Conservation (phyloP, 2,797 vertebrate species). For the Sebastes iracundus region DNA sequence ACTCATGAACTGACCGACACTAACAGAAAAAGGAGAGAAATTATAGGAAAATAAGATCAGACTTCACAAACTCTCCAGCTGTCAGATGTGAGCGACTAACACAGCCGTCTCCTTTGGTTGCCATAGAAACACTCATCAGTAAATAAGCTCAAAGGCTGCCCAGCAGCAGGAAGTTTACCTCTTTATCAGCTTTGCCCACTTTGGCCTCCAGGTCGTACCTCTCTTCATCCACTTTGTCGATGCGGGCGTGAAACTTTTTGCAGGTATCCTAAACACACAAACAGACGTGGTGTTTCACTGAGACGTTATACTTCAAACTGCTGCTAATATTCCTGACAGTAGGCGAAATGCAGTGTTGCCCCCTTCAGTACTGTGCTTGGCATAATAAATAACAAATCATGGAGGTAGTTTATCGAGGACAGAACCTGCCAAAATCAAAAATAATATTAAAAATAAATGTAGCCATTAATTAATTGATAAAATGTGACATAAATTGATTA, state of each 20-base stretch:
- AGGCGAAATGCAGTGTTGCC: neutral
- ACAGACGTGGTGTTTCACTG: neutral
- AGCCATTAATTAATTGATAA: too few relatives aligned
- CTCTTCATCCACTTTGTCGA: constrained; percentile 91
- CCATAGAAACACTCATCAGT: too few relatives aligned
- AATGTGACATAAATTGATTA: too few relatives aligned
- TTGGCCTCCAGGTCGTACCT: constrained; percentile 89
- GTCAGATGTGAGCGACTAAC: neutral
- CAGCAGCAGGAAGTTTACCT: constrained; percentile 78
- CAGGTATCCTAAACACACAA: constrained; percentile 83
- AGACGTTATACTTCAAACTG: neutral
- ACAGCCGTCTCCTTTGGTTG: too few relatives aligned
- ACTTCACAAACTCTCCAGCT: neutral
- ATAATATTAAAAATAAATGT: too few relatives aligned
- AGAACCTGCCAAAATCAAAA: too few relatives aligned
- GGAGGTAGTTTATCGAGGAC: too few relatives aligned
- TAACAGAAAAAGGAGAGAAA: neutral
- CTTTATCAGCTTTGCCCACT: constrained; percentile 88
- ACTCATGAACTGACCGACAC: neutral
- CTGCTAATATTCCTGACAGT: neutral
- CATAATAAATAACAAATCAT: neutral
- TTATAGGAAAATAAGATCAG: neutral
- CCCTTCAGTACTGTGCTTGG: neutral
- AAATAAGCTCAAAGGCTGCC: neutral
- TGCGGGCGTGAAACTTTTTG: constrained; percentile 87